These are phyloP conservation scores for Adoxophyes honmai DNA, from an alignment of 1,140 invertebrate genomes.

Conservation along the genomic window DNA sequence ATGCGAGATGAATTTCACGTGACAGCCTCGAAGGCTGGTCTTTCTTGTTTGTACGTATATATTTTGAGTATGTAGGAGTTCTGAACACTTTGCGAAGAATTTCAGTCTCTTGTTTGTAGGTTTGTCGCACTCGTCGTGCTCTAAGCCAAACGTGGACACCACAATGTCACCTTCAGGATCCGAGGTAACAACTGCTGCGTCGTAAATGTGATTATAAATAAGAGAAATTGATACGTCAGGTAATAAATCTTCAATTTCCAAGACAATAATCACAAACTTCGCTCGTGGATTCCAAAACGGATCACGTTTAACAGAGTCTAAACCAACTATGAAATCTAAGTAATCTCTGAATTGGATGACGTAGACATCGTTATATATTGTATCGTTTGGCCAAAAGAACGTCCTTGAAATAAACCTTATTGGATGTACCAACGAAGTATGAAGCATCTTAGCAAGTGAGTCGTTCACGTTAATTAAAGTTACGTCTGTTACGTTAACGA, in stretches of 20 bases:
- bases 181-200: constrained; percentile 19
- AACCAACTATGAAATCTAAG: constrained; percentile 17
- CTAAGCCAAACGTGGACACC: constrained; percentile 14
- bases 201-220: constrained; percentile 16
- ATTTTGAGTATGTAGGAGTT: background rate
- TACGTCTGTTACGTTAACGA: background rate
- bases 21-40: constrained; percentile 12
- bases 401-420: constrained; percentile 19
- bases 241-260: constrained; percentile 13
- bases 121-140: constrained; percentile 17
- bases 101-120: constrained; percentile 17
- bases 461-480: constrained; percentile 22
- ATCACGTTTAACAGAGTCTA: constrained; percentile 18
- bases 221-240: constrained; percentile 6
- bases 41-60: constrained; percentile 4
- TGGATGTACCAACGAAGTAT: background rate
- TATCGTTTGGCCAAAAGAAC: constrained; percentile 18
- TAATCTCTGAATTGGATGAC: constrained; percentile 19
- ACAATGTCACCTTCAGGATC: constrained; percentile 8
- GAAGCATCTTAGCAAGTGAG: background rate
- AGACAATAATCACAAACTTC: constrained; percentile 24
- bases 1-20: constrained; percentile 7
- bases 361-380: constrained; percentile 19
- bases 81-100: constrained; percentile 8
- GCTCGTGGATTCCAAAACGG: constrained; percentile 30